A percentile compares a stretch with the other conserved stretches of the same genome.
These are phyloP conservation scores for Dinomys branickii DNA, from an alignment of 2,113 vertebrate species.

Conservation along the genomic window DNA sequence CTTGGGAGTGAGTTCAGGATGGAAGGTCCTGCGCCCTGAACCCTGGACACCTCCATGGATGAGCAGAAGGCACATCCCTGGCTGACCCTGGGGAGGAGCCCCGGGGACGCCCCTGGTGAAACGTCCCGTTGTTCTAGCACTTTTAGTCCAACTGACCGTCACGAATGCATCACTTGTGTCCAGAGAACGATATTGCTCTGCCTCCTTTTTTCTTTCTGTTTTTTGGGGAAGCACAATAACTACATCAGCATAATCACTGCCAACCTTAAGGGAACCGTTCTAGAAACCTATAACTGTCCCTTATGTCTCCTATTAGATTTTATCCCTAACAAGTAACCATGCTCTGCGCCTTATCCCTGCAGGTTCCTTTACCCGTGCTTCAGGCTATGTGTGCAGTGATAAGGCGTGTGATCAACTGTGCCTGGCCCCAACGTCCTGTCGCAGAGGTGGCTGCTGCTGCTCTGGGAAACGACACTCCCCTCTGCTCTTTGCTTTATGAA, in stretches of 20 bases:
- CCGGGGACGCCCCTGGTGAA: background rate
- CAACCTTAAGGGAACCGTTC: background rate
- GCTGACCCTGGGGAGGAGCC: background rate
- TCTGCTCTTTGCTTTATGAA: background rate
- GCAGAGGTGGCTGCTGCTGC: background rate
- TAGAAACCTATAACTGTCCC: background rate
- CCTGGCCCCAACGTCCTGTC: too few species aligned
- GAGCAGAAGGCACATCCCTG: background rate
- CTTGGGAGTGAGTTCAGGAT: background rate
- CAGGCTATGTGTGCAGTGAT: background rate
- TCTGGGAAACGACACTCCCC: background rate
- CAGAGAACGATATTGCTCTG: too few species aligned
- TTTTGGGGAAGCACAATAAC: background rate
- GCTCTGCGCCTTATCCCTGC: background rate
- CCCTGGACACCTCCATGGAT: background rate
- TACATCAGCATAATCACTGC: background rate
- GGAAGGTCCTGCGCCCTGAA: background rate
- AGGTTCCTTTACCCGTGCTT: background rate
- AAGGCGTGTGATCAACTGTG: background rate
- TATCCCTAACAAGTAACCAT: background rate
- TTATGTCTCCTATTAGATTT: background rate
- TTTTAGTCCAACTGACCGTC: background rate
- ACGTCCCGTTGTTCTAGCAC: background rate
- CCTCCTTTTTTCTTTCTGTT: background rate
- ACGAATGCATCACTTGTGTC: too few species aligned